These are phyloP conservation scores for Hedychridium roseum DNA, from an alignment of 2,888 invertebrate genomes.

Conservation along the genomic window DNA sequence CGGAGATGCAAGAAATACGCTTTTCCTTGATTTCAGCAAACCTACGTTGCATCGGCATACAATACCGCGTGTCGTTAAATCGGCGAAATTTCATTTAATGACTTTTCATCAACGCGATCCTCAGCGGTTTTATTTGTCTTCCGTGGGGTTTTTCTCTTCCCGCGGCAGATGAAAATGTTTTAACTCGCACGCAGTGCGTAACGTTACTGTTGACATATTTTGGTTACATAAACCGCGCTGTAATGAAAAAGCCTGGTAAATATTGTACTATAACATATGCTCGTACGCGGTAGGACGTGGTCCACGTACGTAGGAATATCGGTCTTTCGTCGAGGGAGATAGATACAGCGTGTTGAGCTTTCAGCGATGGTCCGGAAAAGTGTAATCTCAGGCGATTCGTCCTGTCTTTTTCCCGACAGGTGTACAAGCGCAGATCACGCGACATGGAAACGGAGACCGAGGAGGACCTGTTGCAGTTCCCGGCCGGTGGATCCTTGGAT, in stretches of 20 bases:
- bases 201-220: slow-evolving; percentile 2
- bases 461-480: slow-evolving; percentile 67
- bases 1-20: not conserved
- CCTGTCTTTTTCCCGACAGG: slow-evolving; percentile 71
- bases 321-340: too few relatives aligned
- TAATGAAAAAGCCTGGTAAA: slow-evolving; percentile 5
- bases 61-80: too few relatives aligned
- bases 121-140: slow-evolving; percentile 37
- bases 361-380: too few relatives aligned
- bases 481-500: slow-evolving; percentile 63
- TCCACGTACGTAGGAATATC: too few relatives aligned
- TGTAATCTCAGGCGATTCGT: too few relatives aligned
- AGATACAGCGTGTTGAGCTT: too few relatives aligned
- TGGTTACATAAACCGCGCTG: not conserved
- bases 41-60: not conserved
- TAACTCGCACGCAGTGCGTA: not conserved
- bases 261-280: too few relatives aligned
- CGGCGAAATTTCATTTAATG: too few relatives aligned
- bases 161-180: slow-evolving; percentile 1
- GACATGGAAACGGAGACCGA: slow-evolving; percentile 88
- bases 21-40: not conserved
- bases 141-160: slow-evolving; percentile 18
- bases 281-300: too few relatives aligned
- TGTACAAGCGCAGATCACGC: slow-evolving; percentile 83
- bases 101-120: too few relatives aligned